Evolutionary conservation across 2,888 invertebrate species (phyloP).

Genomic region (Epistrophe eligans): DNA sequence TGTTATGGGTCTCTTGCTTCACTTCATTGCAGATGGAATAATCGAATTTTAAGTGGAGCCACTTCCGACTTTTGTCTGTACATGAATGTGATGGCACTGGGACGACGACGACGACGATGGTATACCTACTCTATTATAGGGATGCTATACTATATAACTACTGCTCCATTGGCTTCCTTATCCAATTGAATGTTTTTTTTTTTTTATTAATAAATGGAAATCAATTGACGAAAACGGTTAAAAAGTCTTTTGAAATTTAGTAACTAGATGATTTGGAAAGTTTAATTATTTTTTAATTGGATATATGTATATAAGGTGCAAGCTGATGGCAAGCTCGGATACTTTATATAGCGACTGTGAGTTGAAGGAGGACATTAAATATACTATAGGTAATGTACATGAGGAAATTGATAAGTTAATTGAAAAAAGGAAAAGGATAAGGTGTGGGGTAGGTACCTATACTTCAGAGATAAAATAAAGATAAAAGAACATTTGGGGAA

Average conservation of each 20-base stretch:
- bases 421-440: background rate
- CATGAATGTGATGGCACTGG: constrained; percentile 32
- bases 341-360: too few species aligned
- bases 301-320: constrained; percentile 41
- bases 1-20: background rate
- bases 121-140: background rate
- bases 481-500: background rate
- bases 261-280: constrained; percentile 36
- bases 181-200: constrained; percentile 47
- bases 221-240: constrained; percentile 66
- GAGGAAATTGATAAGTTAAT: constrained; percentile 20
- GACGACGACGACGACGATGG: background rate
- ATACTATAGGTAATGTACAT: background rate
- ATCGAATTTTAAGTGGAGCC: constrained; percentile 75
- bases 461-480: background rate
- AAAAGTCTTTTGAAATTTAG: constrained; percentile 27
- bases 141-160: background rate
- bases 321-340: constrained; percentile 4
- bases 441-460: background rate
- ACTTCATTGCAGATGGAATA: constrained; percentile 58
- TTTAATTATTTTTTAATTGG: constrained; percentile 57
- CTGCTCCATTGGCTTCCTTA: constrained; percentile 45
- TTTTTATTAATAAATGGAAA: constrained; percentile 65
- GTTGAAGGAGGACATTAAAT: background rate
- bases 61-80: constrained; percentile 64